Conservation (phyloP, 2,113 vertebrate species). For the Haemorhous mexicanus region DNA sequence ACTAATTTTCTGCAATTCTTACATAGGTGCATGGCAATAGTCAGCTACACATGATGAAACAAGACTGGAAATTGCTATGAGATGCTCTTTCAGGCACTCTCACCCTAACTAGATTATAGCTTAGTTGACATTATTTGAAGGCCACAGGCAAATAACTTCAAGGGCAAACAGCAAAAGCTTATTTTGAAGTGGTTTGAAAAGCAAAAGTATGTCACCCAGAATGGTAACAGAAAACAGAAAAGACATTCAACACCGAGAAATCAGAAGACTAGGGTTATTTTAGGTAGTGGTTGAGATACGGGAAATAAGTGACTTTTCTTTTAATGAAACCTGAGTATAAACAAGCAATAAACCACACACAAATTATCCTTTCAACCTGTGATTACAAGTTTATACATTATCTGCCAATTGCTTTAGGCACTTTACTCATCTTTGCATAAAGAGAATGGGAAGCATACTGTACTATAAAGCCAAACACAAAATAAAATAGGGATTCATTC, state of each 20-base stretch:
- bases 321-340: background rate
- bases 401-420: background rate
- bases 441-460: background rate
- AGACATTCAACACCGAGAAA: background rate
- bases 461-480: background rate
- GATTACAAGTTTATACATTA: background rate
- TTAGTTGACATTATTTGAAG: conserved; percentile 37
- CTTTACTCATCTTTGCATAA: background rate
- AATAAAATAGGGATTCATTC: background rate
- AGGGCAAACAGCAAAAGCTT: conserved; percentile 11
- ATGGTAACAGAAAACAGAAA: background rate
- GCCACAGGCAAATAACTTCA: background rate
- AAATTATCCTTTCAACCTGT: background rate
- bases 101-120: background rate
- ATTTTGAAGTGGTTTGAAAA: background rate
- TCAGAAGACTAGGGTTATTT: background rate
- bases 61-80: background rate
- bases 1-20: background rate
- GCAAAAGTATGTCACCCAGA: background rate
- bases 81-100: background rate
- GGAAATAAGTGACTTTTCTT: background rate
- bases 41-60: background rate
- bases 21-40: background rate
- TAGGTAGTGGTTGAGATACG: background rate
- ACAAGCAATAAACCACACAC: background rate